These are phyloP conservation scores for Anagyrus pseudococci DNA, from an alignment of 2,888 invertebrate species.

Conservation along the genomic window DNA sequence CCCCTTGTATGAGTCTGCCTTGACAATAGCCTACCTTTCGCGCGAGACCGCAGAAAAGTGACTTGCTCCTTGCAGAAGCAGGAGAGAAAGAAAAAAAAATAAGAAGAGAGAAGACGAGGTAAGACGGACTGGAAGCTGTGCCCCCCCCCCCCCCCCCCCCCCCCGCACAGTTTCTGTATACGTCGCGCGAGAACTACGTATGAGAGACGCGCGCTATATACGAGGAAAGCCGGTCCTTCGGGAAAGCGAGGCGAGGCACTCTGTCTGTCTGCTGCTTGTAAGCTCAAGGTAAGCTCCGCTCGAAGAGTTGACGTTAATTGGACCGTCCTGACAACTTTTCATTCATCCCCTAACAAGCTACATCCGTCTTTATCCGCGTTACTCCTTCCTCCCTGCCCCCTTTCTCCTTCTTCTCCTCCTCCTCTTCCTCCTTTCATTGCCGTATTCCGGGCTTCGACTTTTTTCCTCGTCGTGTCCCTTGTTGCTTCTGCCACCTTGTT, in stretches of 20 bases:
- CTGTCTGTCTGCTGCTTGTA: slow-evolving; percentile 45
- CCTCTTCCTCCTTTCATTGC: neutral
- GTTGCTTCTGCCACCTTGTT: neutral
- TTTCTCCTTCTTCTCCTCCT: neutral
- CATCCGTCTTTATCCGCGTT: slow-evolving; percentile 56
- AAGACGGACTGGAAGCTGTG: neutral
- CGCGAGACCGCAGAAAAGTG: too few species aligned
- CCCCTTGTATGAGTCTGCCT: too few species aligned
- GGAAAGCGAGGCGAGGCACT: slow-evolving; percentile 23
- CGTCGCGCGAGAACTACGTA: too few species aligned
- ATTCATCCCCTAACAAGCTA: slow-evolving; percentile 61
- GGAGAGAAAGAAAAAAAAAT: too few species aligned
- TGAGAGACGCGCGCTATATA: too few species aligned
- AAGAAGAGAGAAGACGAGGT: too few species aligned
- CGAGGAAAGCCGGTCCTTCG: slow-evolving; percentile 27
- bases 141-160: too few species aligned
- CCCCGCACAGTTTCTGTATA: neutral
- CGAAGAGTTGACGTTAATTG: slow-evolving; percentile 61
- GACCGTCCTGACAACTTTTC: slow-evolving; percentile 61
- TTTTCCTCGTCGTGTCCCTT: too few species aligned
- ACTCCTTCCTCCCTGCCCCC: slow-evolving; percentile 33
- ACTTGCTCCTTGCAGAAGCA: too few species aligned
- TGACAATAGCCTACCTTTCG: too few species aligned
- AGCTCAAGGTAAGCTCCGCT: slow-evolving; percentile 55
- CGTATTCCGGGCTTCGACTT: too few species aligned